These are phyloP conservation scores for Pocillopora grandis DNA, from an alignment of 92 coral and sea anemone species.

Conservation along the genomic window DNA sequence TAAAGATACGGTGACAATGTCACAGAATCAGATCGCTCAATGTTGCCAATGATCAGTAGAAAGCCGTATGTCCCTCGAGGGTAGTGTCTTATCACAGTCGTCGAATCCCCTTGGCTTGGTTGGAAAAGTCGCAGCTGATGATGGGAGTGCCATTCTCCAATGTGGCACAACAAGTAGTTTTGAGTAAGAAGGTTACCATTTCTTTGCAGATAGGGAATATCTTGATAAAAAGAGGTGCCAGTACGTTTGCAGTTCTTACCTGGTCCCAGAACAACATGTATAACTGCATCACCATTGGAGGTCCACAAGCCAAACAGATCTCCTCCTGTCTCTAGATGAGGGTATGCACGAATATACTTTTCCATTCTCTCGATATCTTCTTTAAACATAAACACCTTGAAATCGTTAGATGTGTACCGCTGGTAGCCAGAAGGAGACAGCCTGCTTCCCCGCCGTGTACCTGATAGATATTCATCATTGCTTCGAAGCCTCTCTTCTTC, in stretches of 20 bases:
- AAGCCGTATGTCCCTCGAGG: slow-evolving; percentile 72
- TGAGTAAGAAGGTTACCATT: slow-evolving; percentile 69
- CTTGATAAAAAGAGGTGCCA: slow-evolving; percentile 68
- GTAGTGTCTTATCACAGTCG: slow-evolving; percentile 69
- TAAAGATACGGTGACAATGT: slow-evolving; percentile 53
- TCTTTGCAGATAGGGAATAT: slow-evolving; percentile 63
- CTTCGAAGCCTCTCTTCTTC: too few relatives aligned
- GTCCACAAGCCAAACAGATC: slow-evolving; percentile 85
- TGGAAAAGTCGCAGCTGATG: slow-evolving; percentile 63
- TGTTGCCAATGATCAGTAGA: slow-evolving; percentile 80
- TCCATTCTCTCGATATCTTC: slow-evolving; percentile 61
- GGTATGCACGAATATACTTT: slow-evolving; percentile 67
- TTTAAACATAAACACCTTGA: slow-evolving; percentile 60
- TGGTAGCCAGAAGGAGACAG: neutral
- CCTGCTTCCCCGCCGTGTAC: neutral
- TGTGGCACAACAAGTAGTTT: slow-evolving; percentile 79
- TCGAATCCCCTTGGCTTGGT: slow-evolving; percentile 81
- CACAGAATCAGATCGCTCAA: slow-evolving; percentile 31
- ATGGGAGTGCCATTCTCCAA: slow-evolving; percentile 97
- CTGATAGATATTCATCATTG: neutral
- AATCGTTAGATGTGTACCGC: slow-evolving; percentile 3
- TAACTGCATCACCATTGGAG: slow-evolving; percentile 39
- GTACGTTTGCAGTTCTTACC: slow-evolving; percentile 72
- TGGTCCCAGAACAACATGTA: slow-evolving; percentile 84
- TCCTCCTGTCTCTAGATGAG: slow-evolving; percentile 85